These are phyloP conservation scores for Atherinosoma microstoma DNA, from an alignment of 2,797 vertebrate species.

Conservation along the genomic window DNA sequence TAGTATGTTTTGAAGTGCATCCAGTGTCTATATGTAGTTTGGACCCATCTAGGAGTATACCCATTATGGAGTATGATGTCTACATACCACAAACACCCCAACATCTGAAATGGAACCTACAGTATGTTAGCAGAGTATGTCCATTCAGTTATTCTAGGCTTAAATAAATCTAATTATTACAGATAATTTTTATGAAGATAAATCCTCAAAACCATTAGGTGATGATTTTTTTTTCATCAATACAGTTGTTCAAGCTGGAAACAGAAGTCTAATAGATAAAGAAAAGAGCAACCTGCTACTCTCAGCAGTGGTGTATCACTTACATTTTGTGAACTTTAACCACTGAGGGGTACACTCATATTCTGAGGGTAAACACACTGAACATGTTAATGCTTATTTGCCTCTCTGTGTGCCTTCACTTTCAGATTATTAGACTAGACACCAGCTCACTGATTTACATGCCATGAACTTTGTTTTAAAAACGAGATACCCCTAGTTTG, in stretches of 20 bases:
- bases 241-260: slow-evolving; percentile 42
- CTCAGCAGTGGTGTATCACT: slow-evolving; percentile 59
- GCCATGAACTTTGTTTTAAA: slow-evolving; percentile 26
- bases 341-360: slow-evolving; percentile 39
- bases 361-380: slow-evolving; percentile 60
- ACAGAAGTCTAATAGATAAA: slow-evolving; percentile 48
- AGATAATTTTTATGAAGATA: slow-evolving; percentile 32
- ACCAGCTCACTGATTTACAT: slow-evolving; percentile 39
- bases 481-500: slow-evolving; percentile 12
- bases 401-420: slow-evolving; percentile 32
- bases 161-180: slow-evolving; percentile 50
- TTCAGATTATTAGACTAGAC: slow-evolving; percentile 44
- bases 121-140: neutral
- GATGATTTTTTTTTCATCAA: slow-evolving; percentile 19
- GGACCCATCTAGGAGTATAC: neutral
- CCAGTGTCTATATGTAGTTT: neutral
- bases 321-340: slow-evolving; percentile 54
- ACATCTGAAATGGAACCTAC: slow-evolving; percentile 8
- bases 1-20: neutral
- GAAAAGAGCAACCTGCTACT: slow-evolving; percentile 57
- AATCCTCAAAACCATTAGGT: slow-evolving; percentile 9
- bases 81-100: neutral
- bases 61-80: neutral
- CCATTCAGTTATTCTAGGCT: slow-evolving; percentile 36
- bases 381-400: slow-evolving; percentile 61